Conservation (phyloP, 2,888 invertebrate genomes). For the Cordilura impudica region DNA sequence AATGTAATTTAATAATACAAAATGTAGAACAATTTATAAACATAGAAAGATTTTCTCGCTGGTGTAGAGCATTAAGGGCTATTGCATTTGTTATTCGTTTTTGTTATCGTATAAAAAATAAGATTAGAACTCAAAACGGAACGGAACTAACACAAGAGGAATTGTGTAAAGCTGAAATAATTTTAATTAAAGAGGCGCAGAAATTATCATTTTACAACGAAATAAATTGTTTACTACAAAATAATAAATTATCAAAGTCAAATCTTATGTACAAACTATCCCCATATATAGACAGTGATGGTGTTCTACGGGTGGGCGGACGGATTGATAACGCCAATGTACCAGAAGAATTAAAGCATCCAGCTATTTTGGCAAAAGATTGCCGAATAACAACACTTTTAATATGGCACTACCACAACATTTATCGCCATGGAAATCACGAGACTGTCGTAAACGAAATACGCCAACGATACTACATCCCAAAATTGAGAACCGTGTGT, state of each 20-base stretch:
- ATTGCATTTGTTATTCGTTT: constrained; percentile 25
- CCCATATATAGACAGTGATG: constrained; percentile 13
- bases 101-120: neutral
- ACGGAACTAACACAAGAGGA: neutral
- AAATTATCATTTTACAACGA: constrained; percentile 6
- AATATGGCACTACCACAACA: no score
- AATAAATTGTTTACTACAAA: constrained; percentile 4
- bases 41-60: constrained; percentile 36
- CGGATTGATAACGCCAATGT: constrained; percentile 14
- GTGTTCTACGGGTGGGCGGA: constrained; percentile 13
- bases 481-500: no score
- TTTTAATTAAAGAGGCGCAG: constrained; percentile 18
- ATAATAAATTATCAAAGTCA: constrained; percentile 8
- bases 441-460: constrained; percentile 57
- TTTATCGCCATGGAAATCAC: constrained; percentile 28
- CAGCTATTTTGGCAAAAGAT: constrained; percentile 23
- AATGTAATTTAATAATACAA: neutral
- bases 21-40: constrained; percentile 21
- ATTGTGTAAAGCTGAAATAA: constrained; percentile 22
- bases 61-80: constrained; percentile 28
- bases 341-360: constrained; percentile 17
- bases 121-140: neutral
- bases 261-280: constrained; percentile 33
- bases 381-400: constrained; percentile 1
- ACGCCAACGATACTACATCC: constrained; percentile 43